Conservation (phyloP, 2,888 invertebrate genomes). For the Dolichomitus sp. region DNA sequence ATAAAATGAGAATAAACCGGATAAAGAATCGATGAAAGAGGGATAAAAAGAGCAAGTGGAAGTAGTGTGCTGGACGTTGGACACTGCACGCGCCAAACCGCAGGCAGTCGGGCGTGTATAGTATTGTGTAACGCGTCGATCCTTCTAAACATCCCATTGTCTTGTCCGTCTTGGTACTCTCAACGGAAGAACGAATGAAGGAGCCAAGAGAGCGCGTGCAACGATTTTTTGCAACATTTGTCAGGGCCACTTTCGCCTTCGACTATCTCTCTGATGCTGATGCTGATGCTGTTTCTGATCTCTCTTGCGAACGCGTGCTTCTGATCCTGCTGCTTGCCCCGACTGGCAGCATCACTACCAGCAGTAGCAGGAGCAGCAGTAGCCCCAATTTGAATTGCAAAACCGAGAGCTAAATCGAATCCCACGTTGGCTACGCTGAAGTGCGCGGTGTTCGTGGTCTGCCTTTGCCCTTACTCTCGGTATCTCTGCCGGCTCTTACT, state of each 20-base stretch:
- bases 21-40: slow-evolving; percentile 55
- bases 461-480: slow-evolving; percentile 39
- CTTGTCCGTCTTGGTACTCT: slow-evolving; percentile 82
- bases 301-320: slow-evolving; percentile 45
- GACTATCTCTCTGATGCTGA: slow-evolving; percentile 64
- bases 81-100: slow-evolving; percentile 43
- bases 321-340: slow-evolving; percentile 5
- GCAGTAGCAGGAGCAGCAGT: slow-evolving; percentile 28
- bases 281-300: slow-evolving; percentile 38
- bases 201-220: slow-evolving; percentile 27
- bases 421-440: slow-evolving; percentile 57
- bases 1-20: slow-evolving; percentile 63
- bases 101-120: slow-evolving; percentile 51
- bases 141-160: slow-evolving; percentile 85
- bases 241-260: slow-evolving; percentile 79
- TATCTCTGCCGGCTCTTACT: slow-evolving; percentile 51
- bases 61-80: slow-evolving; percentile 25
- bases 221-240: slow-evolving; percentile 81
- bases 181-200: slow-evolving; percentile 62
- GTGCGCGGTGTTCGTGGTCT: slow-evolving; percentile 20
- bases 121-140: slow-evolving; percentile 78
- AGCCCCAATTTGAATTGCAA: slow-evolving; percentile 83
- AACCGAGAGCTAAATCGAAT: slow-evolving; percentile 71
- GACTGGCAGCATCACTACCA: neutral
- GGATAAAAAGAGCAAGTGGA: slow-evolving; percentile 40